Evolutionary conservation across 2,797 vertebrate genomes (phyloP).

Genomic region (Pteronotus mesoamericanus): DNA sequence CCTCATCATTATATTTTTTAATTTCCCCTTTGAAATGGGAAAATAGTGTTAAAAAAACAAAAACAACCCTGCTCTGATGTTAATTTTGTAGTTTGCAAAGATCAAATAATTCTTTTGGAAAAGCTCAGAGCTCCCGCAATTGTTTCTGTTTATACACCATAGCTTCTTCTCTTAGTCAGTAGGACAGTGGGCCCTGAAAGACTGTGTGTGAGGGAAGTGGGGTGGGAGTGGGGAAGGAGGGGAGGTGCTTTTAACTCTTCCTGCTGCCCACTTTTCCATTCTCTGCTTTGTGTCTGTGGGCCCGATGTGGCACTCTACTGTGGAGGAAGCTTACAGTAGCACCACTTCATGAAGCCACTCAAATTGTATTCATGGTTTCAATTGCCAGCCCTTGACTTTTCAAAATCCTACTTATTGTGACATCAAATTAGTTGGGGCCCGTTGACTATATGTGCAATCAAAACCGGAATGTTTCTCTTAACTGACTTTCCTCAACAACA

Average conservation of each 20-base stretch:
- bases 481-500: slow-evolving; percentile 45
- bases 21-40: not conserved
- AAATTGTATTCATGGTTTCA: slow-evolving; percentile 4
- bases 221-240: no score
- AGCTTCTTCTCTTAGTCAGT: not conserved
- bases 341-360: slow-evolving; percentile 28
- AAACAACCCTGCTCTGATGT: not conserved
- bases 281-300: not conserved
- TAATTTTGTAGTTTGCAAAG: not conserved
- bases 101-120: not conserved
- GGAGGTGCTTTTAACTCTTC: not conserved
- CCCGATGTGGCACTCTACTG: not conserved
- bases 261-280: not conserved
- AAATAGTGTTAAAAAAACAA: not conserved
- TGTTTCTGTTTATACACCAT: not conserved
- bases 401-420: slow-evolving; percentile 59
- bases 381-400: slow-evolving; percentile 52
- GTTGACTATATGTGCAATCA: slow-evolving; percentile 54
- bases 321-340: slow-evolving; percentile 46
- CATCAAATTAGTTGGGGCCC: slow-evolving; percentile 57
- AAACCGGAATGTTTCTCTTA: slow-evolving; percentile 57
- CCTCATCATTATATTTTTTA: not conserved
- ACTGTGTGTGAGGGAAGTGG: not conserved
- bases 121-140: not conserved
- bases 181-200: not conserved